These are phyloP conservation scores for Cryptus viduatorius DNA, from an alignment of 2,888 invertebrate species.

Conservation along the genomic window DNA sequence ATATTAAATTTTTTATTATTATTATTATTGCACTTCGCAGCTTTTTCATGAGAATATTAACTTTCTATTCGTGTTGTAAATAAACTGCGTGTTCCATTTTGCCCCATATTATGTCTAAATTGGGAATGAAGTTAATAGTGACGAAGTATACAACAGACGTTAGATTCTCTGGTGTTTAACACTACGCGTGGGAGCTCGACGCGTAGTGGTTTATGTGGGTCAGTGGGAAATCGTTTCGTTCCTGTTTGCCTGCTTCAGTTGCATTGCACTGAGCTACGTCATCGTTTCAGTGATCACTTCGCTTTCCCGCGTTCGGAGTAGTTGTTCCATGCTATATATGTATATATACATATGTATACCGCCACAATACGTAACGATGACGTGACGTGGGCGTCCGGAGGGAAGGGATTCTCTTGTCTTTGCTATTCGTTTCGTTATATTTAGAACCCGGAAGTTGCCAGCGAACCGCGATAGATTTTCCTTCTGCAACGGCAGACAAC, in stretches of 20 bases:
- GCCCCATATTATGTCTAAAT: background rate
- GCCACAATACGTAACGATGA: slow-evolving; percentile 52
- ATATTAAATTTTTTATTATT: too few species aligned
- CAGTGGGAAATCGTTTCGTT: slow-evolving; percentile 83
- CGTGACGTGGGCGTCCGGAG: slow-evolving; percentile 54
- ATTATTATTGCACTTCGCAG: too few species aligned
- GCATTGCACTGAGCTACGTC: slow-evolving; percentile 63
- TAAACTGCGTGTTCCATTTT: background rate
- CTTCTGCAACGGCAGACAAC: background rate
- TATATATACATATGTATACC: slow-evolving; percentile 17
- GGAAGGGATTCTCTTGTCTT: slow-evolving; percentile 18
- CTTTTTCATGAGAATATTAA: too few species aligned
- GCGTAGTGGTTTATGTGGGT: slow-evolving; percentile 78
- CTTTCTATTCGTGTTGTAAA: background rate
- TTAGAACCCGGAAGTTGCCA: slow-evolving; percentile 60
- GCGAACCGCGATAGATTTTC: slow-evolving; percentile 15
- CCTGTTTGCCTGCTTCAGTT: slow-evolving; percentile 72
- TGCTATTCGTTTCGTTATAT: slow-evolving; percentile 42
- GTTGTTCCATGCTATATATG: slow-evolving; percentile 16
- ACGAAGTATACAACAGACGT: background rate
- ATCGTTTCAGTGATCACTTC: slow-evolving; percentile 65
- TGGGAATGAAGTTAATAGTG: background rate
- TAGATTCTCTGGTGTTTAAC: slow-evolving; percentile 5
- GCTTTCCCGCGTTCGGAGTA: slow-evolving; percentile 56
- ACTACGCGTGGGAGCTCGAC: slow-evolving; percentile 60